These are phyloP conservation scores for Machimus rusticus DNA, from an alignment of 2,888 invertebrate genomes.

Conservation along the genomic window DNA sequence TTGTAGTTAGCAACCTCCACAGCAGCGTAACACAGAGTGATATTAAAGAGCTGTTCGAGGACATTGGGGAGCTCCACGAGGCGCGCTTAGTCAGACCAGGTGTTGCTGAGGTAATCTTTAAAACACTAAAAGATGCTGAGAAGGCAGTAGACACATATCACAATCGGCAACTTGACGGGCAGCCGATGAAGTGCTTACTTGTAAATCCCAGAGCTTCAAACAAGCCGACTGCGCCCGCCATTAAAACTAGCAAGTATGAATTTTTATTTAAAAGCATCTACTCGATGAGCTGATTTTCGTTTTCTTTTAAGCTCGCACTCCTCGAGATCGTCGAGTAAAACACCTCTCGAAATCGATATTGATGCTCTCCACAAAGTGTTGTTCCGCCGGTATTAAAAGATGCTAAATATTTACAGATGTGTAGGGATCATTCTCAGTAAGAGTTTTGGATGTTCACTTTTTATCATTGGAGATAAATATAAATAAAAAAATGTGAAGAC, in stretches of 20 bases:
- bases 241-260: slow-evolving; percentile 50
- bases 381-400: slow-evolving; percentile 56
- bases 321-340: slow-evolving; percentile 52
- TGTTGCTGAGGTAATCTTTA: slow-evolving; percentile 90
- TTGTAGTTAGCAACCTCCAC: slow-evolving; percentile 90
- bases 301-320: slow-evolving; percentile 32
- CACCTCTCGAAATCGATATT: slow-evolving; percentile 61
- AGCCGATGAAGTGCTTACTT: slow-evolving; percentile 89
- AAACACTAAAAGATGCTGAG: slow-evolving; percentile 83
- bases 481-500: background rate
- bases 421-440: background rate
- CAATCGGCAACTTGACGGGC: slow-evolving; percentile 90
- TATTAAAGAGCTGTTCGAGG: slow-evolving; percentile 92
- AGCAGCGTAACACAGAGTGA: slow-evolving; percentile 87
- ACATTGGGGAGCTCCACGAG: slow-evolving; percentile 85
- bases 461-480: background rate
- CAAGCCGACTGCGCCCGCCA: slow-evolving; percentile 65
- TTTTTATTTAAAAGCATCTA: background rate
- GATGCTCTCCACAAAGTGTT: slow-evolving; percentile 62
- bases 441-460: slow-evolving; percentile 2
- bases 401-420: background rate
- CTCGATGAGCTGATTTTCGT: background rate
- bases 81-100: slow-evolving; percentile 87
- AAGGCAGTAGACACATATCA: slow-evolving; percentile 93
- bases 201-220: slow-evolving; percentile 77